Conservation (phyloP, 2,888 invertebrate genomes). For the Cylindroiulus punctatus region DNA sequence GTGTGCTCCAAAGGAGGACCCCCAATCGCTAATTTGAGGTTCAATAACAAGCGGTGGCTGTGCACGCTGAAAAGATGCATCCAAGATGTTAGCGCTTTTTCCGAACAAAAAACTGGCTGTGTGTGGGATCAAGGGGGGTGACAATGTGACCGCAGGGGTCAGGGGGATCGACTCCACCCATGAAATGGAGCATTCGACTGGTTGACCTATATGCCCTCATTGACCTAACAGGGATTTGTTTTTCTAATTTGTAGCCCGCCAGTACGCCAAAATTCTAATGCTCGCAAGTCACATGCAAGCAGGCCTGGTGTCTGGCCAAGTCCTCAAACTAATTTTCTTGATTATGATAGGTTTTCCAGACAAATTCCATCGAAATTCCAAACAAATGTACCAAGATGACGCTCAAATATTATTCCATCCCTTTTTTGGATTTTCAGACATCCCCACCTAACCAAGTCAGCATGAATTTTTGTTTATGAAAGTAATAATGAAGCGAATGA, state of each 20-base stretch:
- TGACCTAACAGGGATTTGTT: not conserved
- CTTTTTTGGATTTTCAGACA: too few species aligned
- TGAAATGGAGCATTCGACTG: not conserved
- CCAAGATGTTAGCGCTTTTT: not conserved
- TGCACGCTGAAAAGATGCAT: not conserved
- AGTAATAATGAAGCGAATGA: too few species aligned
- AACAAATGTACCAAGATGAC: too few species aligned
- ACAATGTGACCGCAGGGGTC: not conserved
- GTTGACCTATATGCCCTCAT: not conserved
- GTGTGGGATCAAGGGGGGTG: conserved; percentile 17
- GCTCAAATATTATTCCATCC: too few species aligned
- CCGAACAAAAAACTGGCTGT: not conserved
- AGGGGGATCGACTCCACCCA: conserved; percentile 20
- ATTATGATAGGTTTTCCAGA: too few species aligned
- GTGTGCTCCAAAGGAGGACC: conserved; percentile 29
- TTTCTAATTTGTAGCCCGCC: not conserved
- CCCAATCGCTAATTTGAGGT: not conserved
- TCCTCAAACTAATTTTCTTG: too few species aligned
- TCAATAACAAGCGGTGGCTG: not conserved
- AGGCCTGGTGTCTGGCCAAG: too few species aligned
- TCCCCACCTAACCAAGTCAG: too few species aligned
- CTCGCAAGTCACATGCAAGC: too few species aligned
- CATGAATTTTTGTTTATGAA: too few species aligned
- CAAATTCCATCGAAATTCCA: too few species aligned
- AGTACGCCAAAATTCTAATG: too few species aligned